Evolutionary conservation across 37 sponge, comb jelly and placozoan species (phyloP), one percentile per base, ranked within the genome.

Genomic region (Ephydatia muelleri): DNA sequence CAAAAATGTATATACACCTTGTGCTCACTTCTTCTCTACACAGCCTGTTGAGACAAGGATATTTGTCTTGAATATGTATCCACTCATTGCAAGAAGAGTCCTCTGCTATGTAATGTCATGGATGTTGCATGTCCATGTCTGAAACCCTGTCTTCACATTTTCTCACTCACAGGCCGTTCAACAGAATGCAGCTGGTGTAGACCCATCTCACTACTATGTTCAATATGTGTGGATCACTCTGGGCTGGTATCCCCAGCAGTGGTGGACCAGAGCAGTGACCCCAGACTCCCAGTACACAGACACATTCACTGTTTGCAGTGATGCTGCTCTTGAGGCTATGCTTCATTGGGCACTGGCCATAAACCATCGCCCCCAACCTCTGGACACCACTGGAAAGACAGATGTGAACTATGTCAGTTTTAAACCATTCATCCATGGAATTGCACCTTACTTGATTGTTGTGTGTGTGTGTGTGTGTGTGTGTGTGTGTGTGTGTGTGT

Each of bases 31-130:
- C 26, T 0, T 19, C 25, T 39, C 16, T 68, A 0, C 70, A 68
- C 30, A 81, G 21, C 12, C 79, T 33, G 9, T 65, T 37, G 83
- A 88, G 34, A 49, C 78, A 14, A 49, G 89, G 19, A 67, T 89
- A 28, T 89, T 80, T 32, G 22, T 89, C 13, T 81, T 89, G 28
- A 84, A 89, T 33, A 89, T 89, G 89, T 89, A 84, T n/a, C 68
- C 84, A 0, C 5, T 13, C 0, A 84, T 84, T 73, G 89, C 89
- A 9, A 83, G 89, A 38, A 72, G 85, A 80, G 76, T 89, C 9
- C 29, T 89, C 11, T 89, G 89, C 74, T 68, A 30, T 13, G 89
- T 89, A 84, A 80, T 76, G 71, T 28, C 6, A 23, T 77, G 4
- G 43, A 5, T 43, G 22, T 29, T 16, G 33, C 39, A 28, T 34